Evolutionary conservation across 2,113 vertebrate genomes (phyloP), one percentile per base, ranked within the genome.

Genomic region (Sylvilagus bachmani): DNA sequence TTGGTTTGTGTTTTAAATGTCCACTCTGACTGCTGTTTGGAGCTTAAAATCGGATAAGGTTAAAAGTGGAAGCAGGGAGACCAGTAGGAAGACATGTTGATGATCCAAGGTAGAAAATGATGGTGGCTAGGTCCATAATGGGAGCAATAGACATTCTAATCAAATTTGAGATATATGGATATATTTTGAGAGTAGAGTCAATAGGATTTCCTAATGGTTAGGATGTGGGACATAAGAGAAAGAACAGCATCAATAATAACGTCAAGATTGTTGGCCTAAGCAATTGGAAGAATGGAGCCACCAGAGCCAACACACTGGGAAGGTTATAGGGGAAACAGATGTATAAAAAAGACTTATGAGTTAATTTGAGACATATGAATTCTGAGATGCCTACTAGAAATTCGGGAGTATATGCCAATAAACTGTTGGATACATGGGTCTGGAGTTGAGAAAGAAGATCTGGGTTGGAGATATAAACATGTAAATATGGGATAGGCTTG

Each of bases 1-100:
- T 77, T 86, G 27, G 62, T 75, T 86, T 93, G 36, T 84, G 71
- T 71, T 92, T 73, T 78, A 93, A 87, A 93, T 85, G 51, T 83
- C 12, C 49, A 12, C 49, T 90, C 83, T 53, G 81, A 53, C 44
- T 82, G 9, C 27, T 29, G 2, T 84, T 69, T 67, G 11, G 3
- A 80, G 67, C 29, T 82, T 80, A 11, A 91, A 79, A 29, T 79
- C 66, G 58, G 38, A 66, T 80, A 17, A 91, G 27, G 64, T 51
- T 78, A 90, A 79, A 24, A 83, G 16, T 36, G 24, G 49, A 83
- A 82, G 55, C 29, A 85, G 31, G 29, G 33, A 77, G 17, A 85
- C n/a, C 51, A 2, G n/a, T 78, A 73, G 31, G 77, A 61, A 33
- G 49, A 3, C 78, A 66, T 67, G 71, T 93, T 64, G 79, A 25